Percentiles rank a stretch among this genome's conserved stretches.
These are phyloP conservation scores for Pammene fasciana DNA, from an alignment of 2,888 invertebrate species.

Conservation along the genomic window DNA sequence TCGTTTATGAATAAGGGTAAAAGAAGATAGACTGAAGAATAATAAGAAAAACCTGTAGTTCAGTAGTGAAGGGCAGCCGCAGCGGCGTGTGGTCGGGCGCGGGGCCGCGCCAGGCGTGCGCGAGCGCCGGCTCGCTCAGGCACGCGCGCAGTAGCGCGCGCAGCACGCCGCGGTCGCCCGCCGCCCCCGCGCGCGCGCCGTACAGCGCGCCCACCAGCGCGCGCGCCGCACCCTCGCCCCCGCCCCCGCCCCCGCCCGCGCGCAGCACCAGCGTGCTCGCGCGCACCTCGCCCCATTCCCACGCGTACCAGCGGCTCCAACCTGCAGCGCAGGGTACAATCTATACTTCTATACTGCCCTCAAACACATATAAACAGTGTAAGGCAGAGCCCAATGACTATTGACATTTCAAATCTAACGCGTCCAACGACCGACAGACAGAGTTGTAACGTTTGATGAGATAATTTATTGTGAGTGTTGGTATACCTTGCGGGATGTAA, in stretches of 20 bases:
- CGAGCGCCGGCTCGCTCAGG: slow-evolving; percentile 49
- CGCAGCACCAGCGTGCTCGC: slow-evolving; percentile 54
- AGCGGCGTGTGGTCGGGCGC: slow-evolving; percentile 65
- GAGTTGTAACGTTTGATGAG: too few relatives aligned
- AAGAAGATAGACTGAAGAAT: too few relatives aligned
- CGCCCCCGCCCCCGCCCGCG: slow-evolving; percentile 49
- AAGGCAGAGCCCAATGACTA: too few relatives aligned
- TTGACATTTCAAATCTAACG: too few relatives aligned
- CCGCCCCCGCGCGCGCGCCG: slow-evolving; percentile 61
- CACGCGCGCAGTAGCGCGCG: slow-evolving; percentile 50
- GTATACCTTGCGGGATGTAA: slow-evolving; percentile 91
- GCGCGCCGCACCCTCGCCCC: slow-evolving; percentile 49
- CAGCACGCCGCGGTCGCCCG: slow-evolving; percentile 60
- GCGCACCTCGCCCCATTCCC: slow-evolving; percentile 76
- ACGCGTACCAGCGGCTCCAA: slow-evolving; percentile 75
- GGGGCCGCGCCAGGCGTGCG: slow-evolving; percentile 49
- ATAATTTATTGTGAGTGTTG: too few relatives aligned
- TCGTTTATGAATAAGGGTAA: too few relatives aligned
- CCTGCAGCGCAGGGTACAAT: slow-evolving; percentile 53
- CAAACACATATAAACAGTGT: too few relatives aligned
- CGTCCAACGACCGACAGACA: too few relatives aligned
- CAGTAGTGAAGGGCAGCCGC: slow-evolving; percentile 42
- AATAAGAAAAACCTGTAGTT: slow-evolving; percentile 15
- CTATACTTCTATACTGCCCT: too few relatives aligned
- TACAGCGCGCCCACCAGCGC: slow-evolving; percentile 63